Evolutionary conservation across 2,113 vertebrate species (phyloP), one percentile per base, ranked within the genome.

Genomic region (Oreotrochilus melanogaster): DNA sequence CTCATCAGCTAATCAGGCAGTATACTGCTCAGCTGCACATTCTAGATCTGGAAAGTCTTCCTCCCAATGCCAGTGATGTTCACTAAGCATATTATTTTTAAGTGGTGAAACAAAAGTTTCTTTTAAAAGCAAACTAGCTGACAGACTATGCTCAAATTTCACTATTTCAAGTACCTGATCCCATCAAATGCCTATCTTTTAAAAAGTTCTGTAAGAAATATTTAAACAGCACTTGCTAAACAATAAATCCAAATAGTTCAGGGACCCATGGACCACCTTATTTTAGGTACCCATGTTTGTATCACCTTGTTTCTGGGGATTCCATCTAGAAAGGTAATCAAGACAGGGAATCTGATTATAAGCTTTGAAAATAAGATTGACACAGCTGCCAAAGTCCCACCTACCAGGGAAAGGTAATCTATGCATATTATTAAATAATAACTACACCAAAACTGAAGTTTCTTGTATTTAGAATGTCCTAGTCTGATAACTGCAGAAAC

Each of bases 1-100:
- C 92, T 89, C 94, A 53, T 87, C 80, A 95, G 91, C 91, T 93
- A 90, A 90, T 93, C 66, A 79, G 71, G 50, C 67, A 70, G 42
- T 48, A 89, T 45, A 91, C 39, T 50, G 50, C 35, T 78, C 53
- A 91, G 80, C 84, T 92, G 73, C 70, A 92, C 84, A 78, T 89
- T 95, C 73, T 84, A 79, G 43, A 84, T 42, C 57, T 65, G 78
- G 73, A 87, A 87, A 89, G 67, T 16, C 73, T 24, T 28, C 76
- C 31, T 79, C 28, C 42, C 51, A 86, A 37, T 2, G 4, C 22
- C 50, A 78, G 31, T 1, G 1, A 81, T 35, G 15, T 66, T 76
- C 54, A 65, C 45, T 43, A 70, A 47, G 17, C 7, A 19, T 25
- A 27, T 23, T 6, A 72, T 53, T 70, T 57, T 69, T 53, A 88